phyloP scores from a whole-genome alignment of 2,888 invertebrate species.

The Shargacucullia verbasci region DNA sequence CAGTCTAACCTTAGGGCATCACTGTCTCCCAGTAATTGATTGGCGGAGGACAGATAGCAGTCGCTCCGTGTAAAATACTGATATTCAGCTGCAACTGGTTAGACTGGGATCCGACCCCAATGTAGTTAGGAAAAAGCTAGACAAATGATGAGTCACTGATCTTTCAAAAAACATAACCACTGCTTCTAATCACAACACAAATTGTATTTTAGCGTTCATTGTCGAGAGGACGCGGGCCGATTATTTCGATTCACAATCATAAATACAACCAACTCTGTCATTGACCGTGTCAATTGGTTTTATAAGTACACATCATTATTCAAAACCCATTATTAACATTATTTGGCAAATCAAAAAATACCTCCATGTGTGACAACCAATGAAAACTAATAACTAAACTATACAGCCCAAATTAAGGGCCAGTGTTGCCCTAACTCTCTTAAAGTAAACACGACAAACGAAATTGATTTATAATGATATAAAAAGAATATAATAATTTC shows the following conservation, averaged over 20 bases:
- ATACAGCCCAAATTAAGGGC: slow-evolving; percentile 25
- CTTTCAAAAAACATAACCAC: no score
- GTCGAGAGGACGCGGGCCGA: not conserved
- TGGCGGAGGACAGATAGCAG: no score
- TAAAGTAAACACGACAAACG: slow-evolving; percentile 31
- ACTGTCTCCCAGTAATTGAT: no score
- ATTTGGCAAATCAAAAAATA: slow-evolving; percentile 38
- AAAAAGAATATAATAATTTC: slow-evolving; percentile 49
- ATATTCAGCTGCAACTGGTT: no score
- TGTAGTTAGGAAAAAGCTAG: no score
- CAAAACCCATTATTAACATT: slow-evolving; percentile 28
- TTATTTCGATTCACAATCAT: not conserved
- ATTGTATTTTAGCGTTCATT: no score
- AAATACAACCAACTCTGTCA: not conserved
- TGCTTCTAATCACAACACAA: no score
- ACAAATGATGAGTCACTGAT: no score
- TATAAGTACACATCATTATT: slow-evolving; percentile 11
- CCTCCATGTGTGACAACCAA: slow-evolving; percentile 22
- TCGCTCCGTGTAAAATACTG: no score
- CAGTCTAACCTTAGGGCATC: no score
- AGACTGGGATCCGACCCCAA: no score
- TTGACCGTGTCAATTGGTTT: slow-evolving; percentile 9
- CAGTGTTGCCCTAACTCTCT: slow-evolving; percentile 34
- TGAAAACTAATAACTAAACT: slow-evolving; percentile 36
- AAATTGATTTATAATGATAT: slow-evolving; percentile 48